A percentile compares a stretch with the other conserved stretches of the same genome.
phyloP scores from a whole-genome alignment of 2,888 invertebrate species.

The Cheilosia vulpina region DNA sequence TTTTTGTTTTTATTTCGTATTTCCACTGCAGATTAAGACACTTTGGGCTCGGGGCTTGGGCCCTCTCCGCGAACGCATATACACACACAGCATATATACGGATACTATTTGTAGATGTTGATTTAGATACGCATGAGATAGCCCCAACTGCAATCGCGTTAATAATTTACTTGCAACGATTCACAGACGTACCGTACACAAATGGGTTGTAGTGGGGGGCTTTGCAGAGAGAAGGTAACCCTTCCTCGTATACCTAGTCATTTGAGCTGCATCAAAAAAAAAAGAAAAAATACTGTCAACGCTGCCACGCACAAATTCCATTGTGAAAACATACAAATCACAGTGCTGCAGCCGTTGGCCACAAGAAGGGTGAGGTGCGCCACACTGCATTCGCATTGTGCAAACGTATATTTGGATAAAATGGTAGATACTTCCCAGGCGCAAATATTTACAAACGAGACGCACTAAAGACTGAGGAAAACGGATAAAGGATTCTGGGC shows the following conservation, averaged over 20 bases:
- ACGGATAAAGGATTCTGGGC: constrained; percentile 32
- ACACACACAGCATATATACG: not conserved
- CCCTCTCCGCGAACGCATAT: not conserved
- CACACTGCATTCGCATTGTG: constrained; percentile 22
- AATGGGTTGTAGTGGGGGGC: not conserved
- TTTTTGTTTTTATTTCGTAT: no score
- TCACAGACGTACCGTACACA: not conserved
- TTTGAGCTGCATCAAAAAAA: constrained; percentile 19
- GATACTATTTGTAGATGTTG: constrained; percentile 30
- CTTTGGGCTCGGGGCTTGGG: not conserved
- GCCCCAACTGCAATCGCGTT: constrained; percentile 33
- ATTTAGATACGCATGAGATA: constrained; percentile 30
- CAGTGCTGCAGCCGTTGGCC: constrained; percentile 10
- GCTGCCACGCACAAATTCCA: constrained; percentile 63
- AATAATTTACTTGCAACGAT: constrained; percentile 41
- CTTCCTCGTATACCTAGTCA: not conserved
- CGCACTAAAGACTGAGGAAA: constrained; percentile 39
- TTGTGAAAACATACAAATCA: constrained; percentile 58
- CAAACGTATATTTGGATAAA: constrained; percentile 41
- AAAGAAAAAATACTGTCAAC: constrained; percentile 11
- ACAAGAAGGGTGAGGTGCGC: constrained; percentile 5
- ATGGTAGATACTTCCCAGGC: constrained; percentile 33
- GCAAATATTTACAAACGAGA: constrained; percentile 61
- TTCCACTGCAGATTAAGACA: constrained; percentile 27
- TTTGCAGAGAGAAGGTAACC: constrained; percentile 4